phyloP scores from a whole-genome alignment of 1,140 invertebrate species.

The Caerostris extrusa region DNA sequence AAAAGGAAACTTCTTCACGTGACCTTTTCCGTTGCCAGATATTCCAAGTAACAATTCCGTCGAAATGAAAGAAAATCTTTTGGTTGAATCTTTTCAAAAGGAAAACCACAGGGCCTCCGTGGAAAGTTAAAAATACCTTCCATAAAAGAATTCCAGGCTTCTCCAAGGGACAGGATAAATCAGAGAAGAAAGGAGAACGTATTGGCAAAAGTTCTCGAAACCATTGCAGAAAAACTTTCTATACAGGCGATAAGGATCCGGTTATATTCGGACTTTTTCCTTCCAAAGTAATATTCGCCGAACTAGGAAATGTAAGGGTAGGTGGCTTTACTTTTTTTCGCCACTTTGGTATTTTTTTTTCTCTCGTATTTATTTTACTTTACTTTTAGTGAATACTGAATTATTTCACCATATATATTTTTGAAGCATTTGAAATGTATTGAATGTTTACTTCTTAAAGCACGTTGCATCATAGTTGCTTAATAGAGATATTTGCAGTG shows the following conservation, averaged over 20 bases:
- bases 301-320: background rate
- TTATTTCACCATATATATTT: background rate
- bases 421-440: background rate
- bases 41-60: conserved; percentile 25
- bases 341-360: background rate
- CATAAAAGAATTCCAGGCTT: conserved; percentile 58
- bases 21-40: conserved; percentile 20
- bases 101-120: conserved; percentile 29
- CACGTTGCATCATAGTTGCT: too few species aligned
- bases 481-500: too few species aligned
- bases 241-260: conserved; percentile 62
- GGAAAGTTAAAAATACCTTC: conserved; percentile 63
- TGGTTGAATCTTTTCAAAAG: conserved; percentile 35
- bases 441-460: too few species aligned
- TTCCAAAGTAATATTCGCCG: conserved; percentile 13
- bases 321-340: background rate
- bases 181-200: conserved; percentile 42
- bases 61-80: conserved; percentile 52
- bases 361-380: background rate
- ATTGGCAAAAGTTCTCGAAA: conserved; percentile 53
- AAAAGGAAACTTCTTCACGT: background rate
- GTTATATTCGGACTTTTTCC: conserved; percentile 55
- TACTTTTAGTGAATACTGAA: background rate
- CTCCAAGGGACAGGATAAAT: conserved; percentile 58
- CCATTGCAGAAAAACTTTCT: conserved; percentile 52